A percentile compares a stretch with the other conserved stretches of the same genome.
phyloP scores from a whole-genome alignment of 2,888 invertebrate genomes.

The Leptopterna dolabrata region DNA sequence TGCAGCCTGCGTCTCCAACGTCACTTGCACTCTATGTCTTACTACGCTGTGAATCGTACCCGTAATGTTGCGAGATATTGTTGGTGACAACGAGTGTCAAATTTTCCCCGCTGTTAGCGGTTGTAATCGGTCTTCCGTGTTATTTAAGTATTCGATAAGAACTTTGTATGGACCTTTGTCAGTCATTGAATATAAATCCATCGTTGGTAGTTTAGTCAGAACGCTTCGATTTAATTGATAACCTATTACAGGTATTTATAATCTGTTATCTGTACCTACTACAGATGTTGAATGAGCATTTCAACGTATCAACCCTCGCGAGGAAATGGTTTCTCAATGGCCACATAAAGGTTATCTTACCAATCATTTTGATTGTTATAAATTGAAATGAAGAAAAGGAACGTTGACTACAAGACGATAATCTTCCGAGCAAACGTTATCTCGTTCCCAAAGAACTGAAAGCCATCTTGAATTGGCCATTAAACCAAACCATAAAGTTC shows the following conservation, averaged over 20 bases:
- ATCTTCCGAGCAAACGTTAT: neutral
- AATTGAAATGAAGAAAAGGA: no score
- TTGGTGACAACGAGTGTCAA: neutral
- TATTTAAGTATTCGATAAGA: neutral
- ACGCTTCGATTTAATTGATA: no score
- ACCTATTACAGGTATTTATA: no score
- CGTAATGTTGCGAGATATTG: neutral
- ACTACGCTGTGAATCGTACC: neutral
- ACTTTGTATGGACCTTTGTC: neutral
- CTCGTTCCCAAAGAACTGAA: neutral
- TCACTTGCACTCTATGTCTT: neutral
- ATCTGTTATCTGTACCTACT: no score
- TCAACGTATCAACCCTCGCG: no score
- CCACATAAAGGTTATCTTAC: no score
- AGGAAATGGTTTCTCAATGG: no score
- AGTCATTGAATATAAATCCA: neutral
- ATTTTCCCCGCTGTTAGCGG: neutral
- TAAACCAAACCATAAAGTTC: slow-evolving; percentile 41
- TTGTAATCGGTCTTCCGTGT: neutral
- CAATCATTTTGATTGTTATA: no score
- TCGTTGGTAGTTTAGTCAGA: neutral
- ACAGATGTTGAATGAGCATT: no score
- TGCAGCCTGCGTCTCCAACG: neutral
- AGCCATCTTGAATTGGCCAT: neutral
- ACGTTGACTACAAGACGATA: neutral